Evolutionary conservation across 1,140 invertebrate species (phyloP).

Genomic region (Leptinotarsa undecemlineata): DNA sequence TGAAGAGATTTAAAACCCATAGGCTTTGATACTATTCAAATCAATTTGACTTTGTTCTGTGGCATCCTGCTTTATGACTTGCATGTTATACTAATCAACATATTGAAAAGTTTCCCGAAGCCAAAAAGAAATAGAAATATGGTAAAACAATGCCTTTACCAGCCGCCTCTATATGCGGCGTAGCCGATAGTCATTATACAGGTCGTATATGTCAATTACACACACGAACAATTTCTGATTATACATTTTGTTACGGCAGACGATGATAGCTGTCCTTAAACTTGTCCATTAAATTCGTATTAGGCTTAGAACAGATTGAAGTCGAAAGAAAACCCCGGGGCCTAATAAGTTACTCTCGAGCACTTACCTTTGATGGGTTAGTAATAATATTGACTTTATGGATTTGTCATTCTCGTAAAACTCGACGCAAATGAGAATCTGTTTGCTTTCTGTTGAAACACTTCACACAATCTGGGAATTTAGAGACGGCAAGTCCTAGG

Average conservation of each 20-base stretch:
- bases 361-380: constrained; percentile 1
- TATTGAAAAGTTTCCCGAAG: too few species aligned
- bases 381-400: constrained; percentile 6
- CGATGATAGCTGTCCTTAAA: constrained; percentile 13
- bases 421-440: constrained; percentile 3
- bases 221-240: neutral
- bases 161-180: neutral
- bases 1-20: too few species aligned
- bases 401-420: constrained; percentile 2
- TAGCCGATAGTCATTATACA: neutral
- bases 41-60: too few species aligned
- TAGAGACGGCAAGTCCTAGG: neutral
- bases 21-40: too few species aligned
- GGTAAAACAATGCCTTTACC: neutral
- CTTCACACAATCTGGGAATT: neutral
- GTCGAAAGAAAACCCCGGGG: neutral
- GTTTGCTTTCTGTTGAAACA: neutral
- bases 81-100: too few species aligned
- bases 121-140: too few species aligned
- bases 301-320: neutral
- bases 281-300: constrained; percentile 5
- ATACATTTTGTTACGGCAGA: constrained; percentile 10
- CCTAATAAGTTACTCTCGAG: neutral
- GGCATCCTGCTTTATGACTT: too few species aligned
- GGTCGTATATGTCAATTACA: constrained; percentile 16